These are phyloP conservation scores for Stratiomys singularior DNA, from an alignment of 2,888 invertebrate species.

Conservation along the genomic window DNA sequence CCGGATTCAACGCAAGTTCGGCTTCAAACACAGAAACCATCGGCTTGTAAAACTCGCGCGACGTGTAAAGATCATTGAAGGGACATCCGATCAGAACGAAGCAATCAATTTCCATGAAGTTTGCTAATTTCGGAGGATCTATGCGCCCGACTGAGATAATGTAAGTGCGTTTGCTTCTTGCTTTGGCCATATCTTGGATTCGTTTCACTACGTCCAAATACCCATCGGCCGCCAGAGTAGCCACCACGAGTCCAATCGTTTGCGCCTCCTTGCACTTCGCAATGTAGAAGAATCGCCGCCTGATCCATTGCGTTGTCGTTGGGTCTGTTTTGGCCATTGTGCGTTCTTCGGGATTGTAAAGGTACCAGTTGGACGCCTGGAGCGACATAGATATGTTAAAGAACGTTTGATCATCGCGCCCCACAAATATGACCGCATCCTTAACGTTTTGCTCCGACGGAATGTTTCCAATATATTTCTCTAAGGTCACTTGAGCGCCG, in stretches of 20 bases:
- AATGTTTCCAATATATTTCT: constrained; percentile 20
- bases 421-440: constrained; percentile 72
- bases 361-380: constrained; percentile 70
- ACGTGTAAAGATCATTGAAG: constrained; percentile 86
- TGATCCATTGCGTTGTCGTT: constrained; percentile 73
- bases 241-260: constrained; percentile 89
- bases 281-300: constrained; percentile 82
- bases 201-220: constrained; percentile 80
- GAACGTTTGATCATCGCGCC: constrained; percentile 72
- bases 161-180: constrained; percentile 87
- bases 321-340: constrained; percentile 64
- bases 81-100: constrained; percentile 94
- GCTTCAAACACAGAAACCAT: constrained; percentile 93
- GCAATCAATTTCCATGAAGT: constrained; percentile 89
- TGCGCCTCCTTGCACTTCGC: constrained; percentile 93
- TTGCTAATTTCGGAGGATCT: constrained; percentile 93
- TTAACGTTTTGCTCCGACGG: background rate
- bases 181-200: constrained; percentile 76
- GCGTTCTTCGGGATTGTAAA: constrained; percentile 67
- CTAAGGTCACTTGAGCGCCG: background rate
- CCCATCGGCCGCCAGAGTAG: constrained; percentile 85
- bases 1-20: constrained; percentile 80
- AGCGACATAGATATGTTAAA: constrained; percentile 72
- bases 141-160: constrained; percentile 94
- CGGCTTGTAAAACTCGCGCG: constrained; percentile 88